Evolutionary conservation across 2,113 vertebrate genomes (phyloP), one percentile per base, ranked within the genome.

Genomic region (Zingel zingel): DNA sequence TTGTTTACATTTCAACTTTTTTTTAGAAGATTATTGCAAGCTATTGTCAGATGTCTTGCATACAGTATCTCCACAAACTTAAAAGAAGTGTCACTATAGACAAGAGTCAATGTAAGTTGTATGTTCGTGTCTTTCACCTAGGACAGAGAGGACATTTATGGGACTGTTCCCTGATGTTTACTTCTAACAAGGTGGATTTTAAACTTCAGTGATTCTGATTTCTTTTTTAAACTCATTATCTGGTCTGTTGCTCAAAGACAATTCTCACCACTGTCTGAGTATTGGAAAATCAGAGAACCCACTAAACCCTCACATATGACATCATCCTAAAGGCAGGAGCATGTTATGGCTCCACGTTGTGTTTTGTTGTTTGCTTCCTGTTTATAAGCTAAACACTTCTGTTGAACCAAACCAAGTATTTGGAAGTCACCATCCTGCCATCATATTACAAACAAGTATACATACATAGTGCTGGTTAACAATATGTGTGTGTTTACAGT

Each of bases 1-100:
- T 54, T 73, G 59, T 76, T 81, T n/a, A 78, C 16, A 43, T 65
- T 21, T 36, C 1, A 47, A 53, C 66, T 33, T 64, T 74, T 65
- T 74, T 19, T 25, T 43, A 11, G 13, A 59, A 56, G 54, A 50
- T 51, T 39, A 33, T 1, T 54, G 16, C 15, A 18, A 70, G 11
- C 33, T 56, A 56, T 15, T 33, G 25, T 39, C 53, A 53, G 57
- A 62, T 39, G 3, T 25, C n/a, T 30, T 27, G 13, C 45, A 30
- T 51, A 43, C 9, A 39, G 39, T 39, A 51, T 21, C 57, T 16
- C 3, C 2, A 30, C 16, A 68, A 53, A 76, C 19, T 8, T 30
- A 25, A 56, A 33, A 59, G 8, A 45, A 64, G n/a, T 50, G 12
- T 62, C 18, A 21, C 25, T 36, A 16, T 5, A 63, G 57, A 69